Base-by-base conservation (phyloP, 92 coral and sea anemone species). In the Zoanthus sociatus region DNA sequence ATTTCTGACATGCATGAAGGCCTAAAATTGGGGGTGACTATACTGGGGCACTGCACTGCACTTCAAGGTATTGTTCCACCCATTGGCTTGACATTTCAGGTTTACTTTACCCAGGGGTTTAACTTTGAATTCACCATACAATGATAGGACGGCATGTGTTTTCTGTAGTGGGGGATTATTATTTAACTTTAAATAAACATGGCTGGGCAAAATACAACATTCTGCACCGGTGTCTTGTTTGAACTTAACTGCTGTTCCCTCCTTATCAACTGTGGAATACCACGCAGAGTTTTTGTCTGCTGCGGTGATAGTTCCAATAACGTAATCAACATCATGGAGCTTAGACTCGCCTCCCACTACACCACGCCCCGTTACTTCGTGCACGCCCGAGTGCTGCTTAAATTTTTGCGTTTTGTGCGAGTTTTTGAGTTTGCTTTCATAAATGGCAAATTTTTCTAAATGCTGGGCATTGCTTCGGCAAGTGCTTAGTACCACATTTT, bases 41-140 rank as follows among this genome's bases (percentile, higher is more conserved):
- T 9, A 72, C 79, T 67, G 30, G 55, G 15, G 70, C 26, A 26
- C 87, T 67, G 53, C 55, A 47, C 10, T 71, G 60, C 71, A 71
- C 47, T 47, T 31, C 69, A 84, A n/a, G 67, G 53, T 6, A 17
- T 0, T 13, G 26, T 70, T 71, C 56, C 9, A 21, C 6, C 68
- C 71, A n/a, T 32, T 78, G 48, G 64, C 64, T 73, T 72, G 53
- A 88, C 90, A 21, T 1, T 20, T 21, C 30, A 79, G 56, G 66
- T 73, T 79, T 51, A 87, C 72, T 70, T 20, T 55, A 14, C 90
- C 86, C 77, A 77, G 44, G 60, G 86, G 90, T 56, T 87, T 87
- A 17, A 78, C 87, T 37, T 37, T 37, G 42, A 37, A 37, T 37
- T 37, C 42, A 37, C 42, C 67, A 79, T 87, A 79, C n/a, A 82